phyloP scores from a whole-genome alignment of 1,140 invertebrate genomes.

The Pygmarrhopalites habei region DNA sequence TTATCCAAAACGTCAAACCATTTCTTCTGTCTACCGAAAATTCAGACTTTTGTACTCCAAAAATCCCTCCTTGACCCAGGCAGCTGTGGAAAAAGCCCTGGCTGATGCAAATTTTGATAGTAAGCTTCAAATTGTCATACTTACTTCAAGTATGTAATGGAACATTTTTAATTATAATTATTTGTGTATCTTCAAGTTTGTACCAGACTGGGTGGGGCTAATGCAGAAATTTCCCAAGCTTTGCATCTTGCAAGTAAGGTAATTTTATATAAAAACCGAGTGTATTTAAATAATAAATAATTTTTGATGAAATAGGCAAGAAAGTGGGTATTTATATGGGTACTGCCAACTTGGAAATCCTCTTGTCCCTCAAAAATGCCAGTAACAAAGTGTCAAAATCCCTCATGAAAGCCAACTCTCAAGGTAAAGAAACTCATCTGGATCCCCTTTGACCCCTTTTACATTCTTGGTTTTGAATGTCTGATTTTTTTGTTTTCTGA shows the following conservation, averaged over 20 bases:
- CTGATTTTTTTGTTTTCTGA: too few relatives aligned
- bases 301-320: too few relatives aligned
- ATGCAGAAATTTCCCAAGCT: background rate
- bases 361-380: background rate
- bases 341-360: constrained; percentile 6
- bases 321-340: background rate
- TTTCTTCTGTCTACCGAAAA: background rate
- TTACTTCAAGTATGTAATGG: too few relatives aligned
- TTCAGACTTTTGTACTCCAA: background rate
- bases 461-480: too few relatives aligned
- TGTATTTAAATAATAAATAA: too few relatives aligned
- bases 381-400: constrained; percentile 3
- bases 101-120: background rate
- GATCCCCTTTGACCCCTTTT: too few relatives aligned
- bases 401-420: constrained; percentile 2
- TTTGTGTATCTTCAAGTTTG: too few relatives aligned
- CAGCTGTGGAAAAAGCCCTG: background rate
- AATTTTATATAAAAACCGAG: too few relatives aligned
- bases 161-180: too few relatives aligned
- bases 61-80: background rate
- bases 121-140: too few relatives aligned
- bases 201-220: background rate
- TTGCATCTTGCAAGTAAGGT: constrained; percentile 2
- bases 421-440: too few relatives aligned
- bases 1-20: background rate